Evolutionary conservation across 1,140 invertebrate species (phyloP).

Genomic region (Drosophila persimilis): DNA sequence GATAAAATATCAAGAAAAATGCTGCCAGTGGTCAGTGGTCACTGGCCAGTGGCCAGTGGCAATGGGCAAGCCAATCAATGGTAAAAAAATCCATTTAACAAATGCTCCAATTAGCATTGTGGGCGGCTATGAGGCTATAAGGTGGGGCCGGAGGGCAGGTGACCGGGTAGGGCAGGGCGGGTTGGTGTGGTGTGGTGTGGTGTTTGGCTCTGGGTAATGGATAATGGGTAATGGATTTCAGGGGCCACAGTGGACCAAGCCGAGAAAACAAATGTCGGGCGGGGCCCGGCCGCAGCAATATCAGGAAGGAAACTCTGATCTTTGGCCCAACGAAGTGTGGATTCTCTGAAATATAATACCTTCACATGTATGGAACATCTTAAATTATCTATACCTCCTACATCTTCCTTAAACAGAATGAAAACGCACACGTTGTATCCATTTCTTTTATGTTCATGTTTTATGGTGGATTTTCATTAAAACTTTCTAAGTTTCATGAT

Average conservation of each 20-base stretch:
- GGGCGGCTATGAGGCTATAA: conserved; percentile 6
- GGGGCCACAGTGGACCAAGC: neutral
- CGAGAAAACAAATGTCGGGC: conserved; percentile 13
- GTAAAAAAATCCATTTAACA: conserved; percentile 49
- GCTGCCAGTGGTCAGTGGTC: neutral
- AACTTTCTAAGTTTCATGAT: too few species aligned
- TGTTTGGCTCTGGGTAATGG: too few species aligned
- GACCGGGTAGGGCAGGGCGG: neutral
- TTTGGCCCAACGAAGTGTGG: neutral
- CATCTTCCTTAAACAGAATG: too few species aligned
- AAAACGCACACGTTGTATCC: too few species aligned
- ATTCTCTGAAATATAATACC: neutral
- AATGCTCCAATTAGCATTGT: conserved; percentile 62
- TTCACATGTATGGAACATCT: too few species aligned
- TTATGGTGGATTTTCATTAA: neutral
- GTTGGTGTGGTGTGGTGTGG: neutral
- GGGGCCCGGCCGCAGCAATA: neutral
- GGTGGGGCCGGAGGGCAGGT: neutral
- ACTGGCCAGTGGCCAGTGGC: conserved; percentile 6
- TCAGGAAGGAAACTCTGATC: conserved; percentile 18
- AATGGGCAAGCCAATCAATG: conserved; percentile 30
- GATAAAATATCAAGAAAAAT: conserved; percentile 6
- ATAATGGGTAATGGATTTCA: too few species aligned
- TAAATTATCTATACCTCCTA: too few species aligned
- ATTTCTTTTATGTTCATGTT: too few species aligned